Base-by-base conservation (phyloP, 2,797 vertebrate genomes). In the Hydrolagus colliei region DNA sequence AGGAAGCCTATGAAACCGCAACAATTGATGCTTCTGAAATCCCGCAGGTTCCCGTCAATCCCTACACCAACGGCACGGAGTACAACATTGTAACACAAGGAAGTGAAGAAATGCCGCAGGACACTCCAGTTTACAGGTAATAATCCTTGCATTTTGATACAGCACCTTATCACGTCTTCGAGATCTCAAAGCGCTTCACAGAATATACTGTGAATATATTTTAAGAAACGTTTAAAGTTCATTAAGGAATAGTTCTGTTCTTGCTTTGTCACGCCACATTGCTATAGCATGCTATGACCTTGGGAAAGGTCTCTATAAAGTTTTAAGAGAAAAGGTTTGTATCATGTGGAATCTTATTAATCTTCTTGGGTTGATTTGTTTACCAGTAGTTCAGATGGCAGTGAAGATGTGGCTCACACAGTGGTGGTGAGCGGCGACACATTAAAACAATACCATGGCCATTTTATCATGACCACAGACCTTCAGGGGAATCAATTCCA, bases 31-130 rank as follows among this genome's bases (percentile, higher is more conserved):
- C 91, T 73, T 79, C 92, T 0, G 95, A 95, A 88, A 91, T 97
- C 41, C 93, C 96, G 65, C 96, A 97, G 91, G 96, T 98, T 35
- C 92, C 96, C 71, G 93, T 98, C 14, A 92, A 91, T 85, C 91
- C 95, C 14, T 95, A 96, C 0, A 93, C 93, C 63, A 88, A 89
- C 0, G 88, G 91, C 0, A 86, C 92, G 0, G 96, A 96, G 74
- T 98, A 96, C 90, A 95, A 93, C 74, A 95, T 98, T 87, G 95
- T 97, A 22, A 91, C 97, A 0, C 94, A 96, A 87, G 87, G 92
- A 1, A 89, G 93, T 0, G 96, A 96, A 86, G 96, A 96, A 90
- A 94, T 95, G 41, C 93, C 94, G 27, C 93, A 93, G 86, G 89
- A 94, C 0, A 89, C 88, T 41, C 87, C 91, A 0, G 90, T 93